These are phyloP conservation scores for Achroia grisella DNA, from an alignment of 1,140 invertebrate species.

Conservation along the genomic window DNA sequence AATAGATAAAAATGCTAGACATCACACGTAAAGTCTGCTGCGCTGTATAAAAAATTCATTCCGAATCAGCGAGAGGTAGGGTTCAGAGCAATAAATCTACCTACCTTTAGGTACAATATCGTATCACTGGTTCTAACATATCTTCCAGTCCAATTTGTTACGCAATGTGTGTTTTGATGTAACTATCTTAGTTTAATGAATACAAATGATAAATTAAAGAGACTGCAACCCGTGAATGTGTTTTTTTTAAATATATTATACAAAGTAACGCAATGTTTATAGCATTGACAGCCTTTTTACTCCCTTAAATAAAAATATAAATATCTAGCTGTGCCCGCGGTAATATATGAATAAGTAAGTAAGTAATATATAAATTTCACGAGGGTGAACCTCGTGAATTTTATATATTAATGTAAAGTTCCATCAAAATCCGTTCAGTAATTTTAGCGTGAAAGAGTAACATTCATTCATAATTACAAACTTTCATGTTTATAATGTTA, in stretches of 20 bases:
- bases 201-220: constrained; percentile 65
- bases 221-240: constrained; percentile 50
- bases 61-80: constrained; percentile 19
- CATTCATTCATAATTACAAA: no score
- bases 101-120: constrained; percentile 31
- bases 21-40: not conserved
- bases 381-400: no score
- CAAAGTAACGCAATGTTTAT: no score
- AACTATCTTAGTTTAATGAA: constrained; percentile 60
- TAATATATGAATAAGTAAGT: no score
- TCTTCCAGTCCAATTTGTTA: constrained; percentile 65
- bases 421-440: no score
- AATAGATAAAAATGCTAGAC: constrained; percentile 1
- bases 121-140: constrained; percentile 53
- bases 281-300: no score
- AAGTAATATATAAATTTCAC: no score
- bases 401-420: no score
- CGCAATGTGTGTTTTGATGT: constrained; percentile 66
- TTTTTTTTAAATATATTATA: constrained; percentile 33
- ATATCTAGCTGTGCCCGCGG: no score
- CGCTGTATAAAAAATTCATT: constrained; percentile 8
- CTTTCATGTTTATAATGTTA: no score
- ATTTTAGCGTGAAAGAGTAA: no score
- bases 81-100: constrained; percentile 32
- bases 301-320: no score